Evolutionary conservation across 2,113 vertebrate genomes (phyloP).

Genomic region (Centropus unirufus): DNA sequence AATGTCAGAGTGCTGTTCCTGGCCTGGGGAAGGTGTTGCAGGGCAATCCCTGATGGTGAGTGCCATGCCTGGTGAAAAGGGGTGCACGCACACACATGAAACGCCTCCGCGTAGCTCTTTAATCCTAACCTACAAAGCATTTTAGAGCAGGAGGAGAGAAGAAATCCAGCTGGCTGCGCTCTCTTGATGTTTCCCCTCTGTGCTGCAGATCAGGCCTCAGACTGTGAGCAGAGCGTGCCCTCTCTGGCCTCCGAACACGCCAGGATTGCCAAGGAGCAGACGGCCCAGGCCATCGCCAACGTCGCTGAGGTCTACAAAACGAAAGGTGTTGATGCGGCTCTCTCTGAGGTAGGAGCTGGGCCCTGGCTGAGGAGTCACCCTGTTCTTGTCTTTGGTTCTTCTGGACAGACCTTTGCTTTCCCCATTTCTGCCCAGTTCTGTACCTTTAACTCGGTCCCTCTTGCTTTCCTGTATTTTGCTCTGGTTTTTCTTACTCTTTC

Average conservation of each 20-base stretch:
- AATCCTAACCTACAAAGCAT: neutral
- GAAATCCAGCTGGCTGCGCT: rapidly evolving
- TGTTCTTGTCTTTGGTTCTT: neutral
- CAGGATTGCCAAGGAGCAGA: constrained; percentile 77
- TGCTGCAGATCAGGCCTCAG: neutral
- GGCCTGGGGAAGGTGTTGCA: neutral
- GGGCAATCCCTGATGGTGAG: rapidly evolving
- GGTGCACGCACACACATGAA: rapidly evolving
- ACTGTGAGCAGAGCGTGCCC: constrained; percentile 11
- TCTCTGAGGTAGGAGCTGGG: constrained; percentile 69
- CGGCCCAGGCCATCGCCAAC: constrained; percentile 79
- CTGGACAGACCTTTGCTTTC: neutral
- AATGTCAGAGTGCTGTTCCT: neutral
- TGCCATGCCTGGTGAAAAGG: neutral
- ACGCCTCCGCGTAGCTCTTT: neutral
- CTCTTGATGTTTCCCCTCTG: rapidly evolving
- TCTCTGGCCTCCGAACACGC: constrained; percentile 74
- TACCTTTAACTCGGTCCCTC: neutral
- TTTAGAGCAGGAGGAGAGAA: neutral
- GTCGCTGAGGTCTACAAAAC: constrained; percentile 60
- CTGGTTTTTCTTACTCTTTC: constrained; percentile 2
- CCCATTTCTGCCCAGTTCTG: neutral
- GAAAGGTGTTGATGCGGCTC: constrained; percentile 64
- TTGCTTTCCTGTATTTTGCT: constrained; percentile 10
- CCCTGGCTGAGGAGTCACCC: no score